A percentile compares a stretch with the other conserved stretches of the same genome.
These are phyloP conservation scores for Anthopleura xanthogrammica DNA, from an alignment of 92 coral and sea anemone genomes.

Conservation along the genomic window DNA sequence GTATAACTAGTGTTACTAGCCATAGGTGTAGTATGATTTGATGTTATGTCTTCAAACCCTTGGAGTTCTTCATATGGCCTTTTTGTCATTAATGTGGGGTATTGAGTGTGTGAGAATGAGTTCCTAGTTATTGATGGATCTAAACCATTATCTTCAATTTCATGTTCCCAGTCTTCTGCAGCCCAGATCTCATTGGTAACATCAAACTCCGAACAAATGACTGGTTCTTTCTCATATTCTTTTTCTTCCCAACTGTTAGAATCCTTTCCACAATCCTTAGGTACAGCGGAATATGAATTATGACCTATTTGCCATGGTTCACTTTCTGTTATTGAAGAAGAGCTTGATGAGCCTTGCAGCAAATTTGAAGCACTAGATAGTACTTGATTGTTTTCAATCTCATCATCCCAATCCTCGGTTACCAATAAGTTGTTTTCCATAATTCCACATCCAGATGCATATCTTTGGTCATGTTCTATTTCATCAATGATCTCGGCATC, in stretches of 20 bases:
- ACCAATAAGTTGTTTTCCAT: not conserved
- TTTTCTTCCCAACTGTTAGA: not conserved
- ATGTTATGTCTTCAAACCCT: not conserved
- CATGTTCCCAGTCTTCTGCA: conserved; percentile 12
- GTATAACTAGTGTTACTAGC: not conserved
- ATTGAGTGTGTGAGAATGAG: not conserved
- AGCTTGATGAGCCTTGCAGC: not conserved
- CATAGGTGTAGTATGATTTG: not conserved
- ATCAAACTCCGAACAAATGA: not conserved
- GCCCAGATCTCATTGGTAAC: not conserved
- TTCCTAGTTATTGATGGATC: not conserved
- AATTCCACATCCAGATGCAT: not conserved
- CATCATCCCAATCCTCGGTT: conserved; percentile 19
- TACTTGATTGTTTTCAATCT: conserved; percentile 7
- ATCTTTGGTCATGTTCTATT: not conserved
- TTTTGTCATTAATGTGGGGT: not conserved
- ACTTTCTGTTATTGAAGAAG: not conserved
- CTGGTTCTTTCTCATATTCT: not conserved
- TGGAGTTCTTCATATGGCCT: too few relatives aligned
- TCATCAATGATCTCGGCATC: not conserved
- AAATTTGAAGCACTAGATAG: not conserved
- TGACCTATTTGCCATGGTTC: not conserved
- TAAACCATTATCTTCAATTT: not conserved
- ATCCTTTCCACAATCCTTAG: not conserved
- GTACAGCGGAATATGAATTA: not conserved